Conservation (phyloP, 2,888 invertebrate species). For the Drosophila niveifrons region DNA sequence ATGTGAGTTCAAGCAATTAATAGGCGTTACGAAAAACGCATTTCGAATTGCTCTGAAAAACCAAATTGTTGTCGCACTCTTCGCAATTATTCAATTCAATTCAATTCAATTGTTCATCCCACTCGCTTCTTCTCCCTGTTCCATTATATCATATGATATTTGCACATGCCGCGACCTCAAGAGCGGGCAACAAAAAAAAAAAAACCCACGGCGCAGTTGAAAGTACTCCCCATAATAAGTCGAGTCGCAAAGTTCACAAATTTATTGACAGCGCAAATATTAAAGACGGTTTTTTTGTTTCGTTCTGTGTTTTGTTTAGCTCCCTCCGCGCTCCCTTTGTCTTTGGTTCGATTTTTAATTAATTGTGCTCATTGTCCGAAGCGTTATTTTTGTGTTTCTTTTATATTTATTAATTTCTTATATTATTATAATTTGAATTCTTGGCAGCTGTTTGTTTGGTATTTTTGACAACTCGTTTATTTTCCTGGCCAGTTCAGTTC, state of each 20-base stretch:
- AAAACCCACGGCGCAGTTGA: constrained; percentile 67
- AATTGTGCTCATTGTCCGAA: constrained; percentile 66
- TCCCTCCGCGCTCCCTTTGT: constrained; percentile 6
- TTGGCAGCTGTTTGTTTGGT: constrained; percentile 12
- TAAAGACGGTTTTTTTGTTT: constrained; percentile 39
- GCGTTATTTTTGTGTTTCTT: constrained; percentile 28
- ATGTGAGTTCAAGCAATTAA: constrained; percentile 45
- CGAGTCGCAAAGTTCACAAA: constrained; percentile 68
- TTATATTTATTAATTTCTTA: constrained; percentile 20
- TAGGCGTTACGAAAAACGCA: constrained; percentile 32
- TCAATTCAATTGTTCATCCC: too few relatives aligned
- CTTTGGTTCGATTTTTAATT: constrained; percentile 71
- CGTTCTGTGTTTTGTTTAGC: constrained; percentile 25
- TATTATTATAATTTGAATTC: constrained; percentile 16
- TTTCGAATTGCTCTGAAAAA: constrained; percentile 17
- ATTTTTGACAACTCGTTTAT: constrained; percentile 62
- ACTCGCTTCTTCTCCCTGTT: background rate
- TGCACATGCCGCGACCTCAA: constrained; percentile 58
- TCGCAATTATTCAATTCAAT: constrained; percentile 25
- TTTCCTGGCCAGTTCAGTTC: constrained; percentile 33
- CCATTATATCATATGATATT: constrained; percentile 21
- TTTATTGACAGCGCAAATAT: constrained; percentile 75
- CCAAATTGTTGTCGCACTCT: constrained; percentile 11
- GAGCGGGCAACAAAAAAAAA: constrained; percentile 46
- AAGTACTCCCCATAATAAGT: constrained; percentile 57